Conservation (phyloP, 1,140 invertebrate genomes). For the Coelopa frigida region DNA sequence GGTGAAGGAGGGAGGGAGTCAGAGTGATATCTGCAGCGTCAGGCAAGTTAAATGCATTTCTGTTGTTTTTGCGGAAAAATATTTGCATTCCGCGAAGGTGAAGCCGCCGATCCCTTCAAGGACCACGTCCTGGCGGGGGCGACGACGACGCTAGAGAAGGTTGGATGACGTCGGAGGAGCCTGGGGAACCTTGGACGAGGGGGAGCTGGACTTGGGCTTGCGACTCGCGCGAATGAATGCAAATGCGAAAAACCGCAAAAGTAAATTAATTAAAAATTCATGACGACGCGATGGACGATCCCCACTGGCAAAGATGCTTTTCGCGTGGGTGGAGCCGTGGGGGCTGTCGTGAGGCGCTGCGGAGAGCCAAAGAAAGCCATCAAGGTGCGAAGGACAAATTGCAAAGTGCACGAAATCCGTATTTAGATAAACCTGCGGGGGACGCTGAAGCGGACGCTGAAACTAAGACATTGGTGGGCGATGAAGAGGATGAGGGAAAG, state of each 20-base stretch:
- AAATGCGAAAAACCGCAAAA: constrained; percentile 12
- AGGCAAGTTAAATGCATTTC: constrained; percentile 22
- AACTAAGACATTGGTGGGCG: not conserved
- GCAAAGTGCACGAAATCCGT: not conserved
- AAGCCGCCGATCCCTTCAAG: not conserved
- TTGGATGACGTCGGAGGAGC: not conserved
- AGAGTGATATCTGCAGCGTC: constrained; percentile 13
- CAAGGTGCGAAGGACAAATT: constrained; percentile 6
- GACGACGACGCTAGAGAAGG: not conserved
- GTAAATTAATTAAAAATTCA: constrained; percentile 20
- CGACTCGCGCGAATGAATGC: not conserved
- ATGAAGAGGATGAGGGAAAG: not conserved
- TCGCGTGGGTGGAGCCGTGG: not conserved
- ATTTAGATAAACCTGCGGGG: not conserved
- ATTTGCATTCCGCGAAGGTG: constrained; percentile 11
- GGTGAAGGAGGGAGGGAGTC: constrained; percentile 4
- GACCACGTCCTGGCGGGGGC: constrained; percentile 1
- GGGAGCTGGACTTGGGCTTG: not conserved
- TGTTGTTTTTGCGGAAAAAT: constrained; percentile 14
- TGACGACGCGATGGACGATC: not conserved
- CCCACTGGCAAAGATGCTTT: too few species aligned
- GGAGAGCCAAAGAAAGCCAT: constrained; percentile 2
- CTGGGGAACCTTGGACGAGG: not conserved
- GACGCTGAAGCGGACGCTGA: not conserved
- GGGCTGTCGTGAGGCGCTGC: not conserved